Conservation (phyloP, 2,888 invertebrate species). For the Argynnis bischoffii region DNA sequence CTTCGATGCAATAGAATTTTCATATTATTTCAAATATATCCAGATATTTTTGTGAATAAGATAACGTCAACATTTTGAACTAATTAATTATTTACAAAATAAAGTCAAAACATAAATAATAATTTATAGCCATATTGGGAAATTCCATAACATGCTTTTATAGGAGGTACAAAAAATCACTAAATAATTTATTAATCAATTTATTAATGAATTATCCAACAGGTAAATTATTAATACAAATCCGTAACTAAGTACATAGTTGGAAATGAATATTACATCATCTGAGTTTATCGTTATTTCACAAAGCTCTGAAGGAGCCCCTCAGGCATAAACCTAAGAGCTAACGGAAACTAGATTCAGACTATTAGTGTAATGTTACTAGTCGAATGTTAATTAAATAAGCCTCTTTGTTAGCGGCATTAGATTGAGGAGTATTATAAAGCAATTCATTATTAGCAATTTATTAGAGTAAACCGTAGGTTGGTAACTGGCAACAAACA, state of each 20-base stretch:
- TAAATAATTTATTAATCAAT: too few species aligned
- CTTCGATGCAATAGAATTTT: background rate
- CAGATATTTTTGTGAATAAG: background rate
- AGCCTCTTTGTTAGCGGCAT: constrained; percentile 21
- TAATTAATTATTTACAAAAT: too few species aligned
- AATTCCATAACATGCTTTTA: too few species aligned
- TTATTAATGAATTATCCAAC: background rate
- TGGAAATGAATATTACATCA: constrained; percentile 1
- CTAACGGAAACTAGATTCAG: constrained; percentile 23
- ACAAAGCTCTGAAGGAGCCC: constrained; percentile 21
- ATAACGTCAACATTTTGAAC: background rate
- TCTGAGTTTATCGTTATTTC: constrained; percentile 11
- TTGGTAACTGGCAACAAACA: constrained; percentile 52
- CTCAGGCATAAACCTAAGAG: constrained; percentile 22
- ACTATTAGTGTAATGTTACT: constrained; percentile 24
- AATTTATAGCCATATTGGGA: too few species aligned
- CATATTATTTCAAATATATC: background rate
- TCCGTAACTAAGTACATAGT: background rate
- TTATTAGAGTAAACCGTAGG: constrained; percentile 44
- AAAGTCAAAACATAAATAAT: too few species aligned
- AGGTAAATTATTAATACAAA: background rate
- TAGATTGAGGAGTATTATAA: constrained; percentile 30
- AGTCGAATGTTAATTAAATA: constrained; percentile 31
- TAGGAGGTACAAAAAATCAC: too few species aligned
- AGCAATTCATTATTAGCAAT: constrained; percentile 48